A percentile compares a stretch with the other conserved stretches of the same genome.
Conservation (phyloP, 2,113 vertebrate genomes). For the Hippopotamus amphibius region DNA sequence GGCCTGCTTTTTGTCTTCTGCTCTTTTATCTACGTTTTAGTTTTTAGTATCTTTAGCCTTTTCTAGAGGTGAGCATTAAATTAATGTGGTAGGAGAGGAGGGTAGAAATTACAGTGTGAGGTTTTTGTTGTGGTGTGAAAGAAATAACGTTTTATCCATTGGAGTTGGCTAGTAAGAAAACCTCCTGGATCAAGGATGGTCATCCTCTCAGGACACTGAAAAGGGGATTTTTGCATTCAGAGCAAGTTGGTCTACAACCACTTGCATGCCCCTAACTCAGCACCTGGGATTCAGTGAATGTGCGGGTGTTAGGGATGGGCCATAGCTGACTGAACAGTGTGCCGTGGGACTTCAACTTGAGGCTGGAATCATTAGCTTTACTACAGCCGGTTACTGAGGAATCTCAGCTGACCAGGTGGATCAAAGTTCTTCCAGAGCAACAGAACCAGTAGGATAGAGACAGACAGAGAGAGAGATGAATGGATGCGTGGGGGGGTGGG, state of each 20-base stretch:
- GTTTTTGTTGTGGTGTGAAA: background rate
- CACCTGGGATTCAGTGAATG: accelerated
- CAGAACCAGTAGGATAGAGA: background rate
- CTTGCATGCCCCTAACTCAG: background rate
- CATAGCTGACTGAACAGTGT: accelerated
- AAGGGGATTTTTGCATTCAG: background rate
- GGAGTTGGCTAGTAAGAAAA: background rate
- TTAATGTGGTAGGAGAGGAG: background rate
- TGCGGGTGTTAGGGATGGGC: background rate
- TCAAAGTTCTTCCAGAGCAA: background rate
- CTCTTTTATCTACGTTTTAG: background rate
- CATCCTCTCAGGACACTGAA: background rate
- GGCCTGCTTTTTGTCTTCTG: background rate
- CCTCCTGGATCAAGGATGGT: background rate
- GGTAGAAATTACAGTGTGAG: background rate
- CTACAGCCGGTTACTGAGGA: background rate
- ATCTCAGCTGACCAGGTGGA: accelerated
- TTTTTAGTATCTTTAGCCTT: background rate
- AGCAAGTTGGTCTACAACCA: accelerated
- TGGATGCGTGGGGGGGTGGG: background rate
- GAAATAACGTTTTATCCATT: background rate
- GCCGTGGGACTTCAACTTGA: accelerated
- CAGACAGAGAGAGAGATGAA: no score
- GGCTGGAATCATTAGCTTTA: accelerated
- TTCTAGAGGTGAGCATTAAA: background rate